Base-by-base conservation (phyloP, 2,113 vertebrate species). In the Festucalex cinctus region DNA sequence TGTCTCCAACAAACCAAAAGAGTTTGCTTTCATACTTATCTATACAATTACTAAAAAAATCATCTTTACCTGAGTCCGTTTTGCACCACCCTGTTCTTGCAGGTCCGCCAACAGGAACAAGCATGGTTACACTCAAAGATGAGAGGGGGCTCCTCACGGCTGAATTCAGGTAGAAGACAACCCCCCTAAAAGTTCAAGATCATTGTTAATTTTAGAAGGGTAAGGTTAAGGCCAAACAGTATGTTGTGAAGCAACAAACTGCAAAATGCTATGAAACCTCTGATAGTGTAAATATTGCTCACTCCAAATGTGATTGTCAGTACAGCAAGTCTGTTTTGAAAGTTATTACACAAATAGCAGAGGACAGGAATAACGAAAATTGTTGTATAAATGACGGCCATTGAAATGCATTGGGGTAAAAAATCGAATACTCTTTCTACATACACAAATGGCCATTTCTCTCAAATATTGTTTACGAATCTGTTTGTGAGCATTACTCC, bases 101-200 rank as follows among this genome's bases (percentile, higher is more conserved):
- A 99, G 82, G 86, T 96, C 74, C 94, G 91, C 95, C 96, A 97
- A 86, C 97, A 99, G 32, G 96, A 96, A 73, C 97, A 99, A 0
- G 97, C 97, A 0, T 99, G 96, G 81, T 99, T 99, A 66, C 97
- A 99, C 92, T 99, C 97, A 2, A 98, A 99, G 84, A 99, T 95
- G 56, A 98, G 89, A 0, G 97, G 96, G 0, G 97, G 96, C 77
- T 98, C 95, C 2, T 95, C 92, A 22, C 93, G 94, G 86, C 94
- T 95, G 92, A 98, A 99, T 76, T 99, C 97, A 0, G 97, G 97
- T 22, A 98, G 89, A n/a, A 98, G 94, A 57, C 95, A 90, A 19
- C 96, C 97, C 0, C 90, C 92, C 97, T 99, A 74, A 35, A 59
- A 51, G 16, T 10, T 7, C 36, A 60, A 53, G 54, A 20, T 20